Base-by-base conservation (phyloP, 2,113 vertebrate genomes). In the Pristiophorus japonicus region DNA sequence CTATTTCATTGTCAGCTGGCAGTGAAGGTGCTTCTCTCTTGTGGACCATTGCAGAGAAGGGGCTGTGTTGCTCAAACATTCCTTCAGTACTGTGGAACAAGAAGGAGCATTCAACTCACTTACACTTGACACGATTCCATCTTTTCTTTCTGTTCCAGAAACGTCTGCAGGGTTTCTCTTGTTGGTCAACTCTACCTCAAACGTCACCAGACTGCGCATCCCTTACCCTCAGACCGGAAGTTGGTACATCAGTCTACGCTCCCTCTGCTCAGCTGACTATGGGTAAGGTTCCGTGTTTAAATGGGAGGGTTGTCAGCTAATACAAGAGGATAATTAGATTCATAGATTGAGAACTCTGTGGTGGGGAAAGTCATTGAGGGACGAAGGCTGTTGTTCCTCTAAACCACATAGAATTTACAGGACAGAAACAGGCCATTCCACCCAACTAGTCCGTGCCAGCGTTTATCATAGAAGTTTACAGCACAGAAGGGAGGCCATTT, bases 221-320 rank as follows among this genome's bases (percentile, higher is more conserved):
- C 99, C 99, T 0, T 99, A 99, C 96, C 99, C 99, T 0, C 99
- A 99, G 97, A 99, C 99, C 0, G 99, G 99, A 95, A 99, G 98
- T 95, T 99, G 99, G 99, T 99, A 99, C 97, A 98, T 99, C 95
- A 99, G 98, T 65, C 98, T 99, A 95, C 98, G 98, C 95, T 98
- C 98, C 0, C 97, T 99, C 4, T 99, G 99, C n/a, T 97, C 97
- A 96, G 97, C 97, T 0, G 98, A 98, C 67, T 97, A 98, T 0
- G 98, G 99, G 99, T 99, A 97, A 98, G 98, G 65, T n/a, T 65
- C 62, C 20, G 11, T 42, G 8, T 38, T 45, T 22, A 14, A 65
- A 38, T 24, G 42, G 47, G 47, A 30, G 2, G 30, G 45, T 87
- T 55, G 34, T 55, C 85, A 90, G 24, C 27, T 30, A 47, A 27